Conservation (phyloP, 2,797 vertebrate genomes). For the Pelodytes ibericus region DNA sequence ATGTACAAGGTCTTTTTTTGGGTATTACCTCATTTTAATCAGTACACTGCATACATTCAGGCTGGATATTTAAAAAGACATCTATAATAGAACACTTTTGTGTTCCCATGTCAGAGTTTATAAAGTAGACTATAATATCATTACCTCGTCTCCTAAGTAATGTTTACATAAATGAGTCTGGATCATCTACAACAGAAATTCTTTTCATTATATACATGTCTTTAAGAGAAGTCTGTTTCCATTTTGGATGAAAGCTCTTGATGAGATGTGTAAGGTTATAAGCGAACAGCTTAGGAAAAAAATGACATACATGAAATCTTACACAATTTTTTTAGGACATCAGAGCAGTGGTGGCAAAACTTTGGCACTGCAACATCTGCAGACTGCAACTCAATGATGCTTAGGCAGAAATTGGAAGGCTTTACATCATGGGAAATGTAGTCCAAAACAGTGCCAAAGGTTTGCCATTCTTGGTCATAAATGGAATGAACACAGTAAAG, state of each 20-base stretch:
- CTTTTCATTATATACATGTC: slow-evolving; percentile 23
- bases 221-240: slow-evolving; percentile 13
- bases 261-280: background rate
- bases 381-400: too few relatives aligned
- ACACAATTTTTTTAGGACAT: too few relatives aligned
- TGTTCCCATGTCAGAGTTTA: background rate
- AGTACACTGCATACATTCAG: background rate
- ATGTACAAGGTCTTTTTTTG: slow-evolving; percentile 1
- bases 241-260: slow-evolving; percentile 1
- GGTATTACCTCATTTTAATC: slow-evolving; percentile 2
- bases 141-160: background rate
- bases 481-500: too few relatives aligned
- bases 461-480: too few relatives aligned
- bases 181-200: slow-evolving; percentile 18
- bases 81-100: slow-evolving; percentile 6
- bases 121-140: background rate
- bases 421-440: too few relatives aligned
- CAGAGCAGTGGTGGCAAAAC: too few relatives aligned
- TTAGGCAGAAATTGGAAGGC: too few relatives aligned
- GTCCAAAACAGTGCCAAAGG: too few relatives aligned
- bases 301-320: too few relatives aligned
- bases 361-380: too few relatives aligned
- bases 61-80: background rate
- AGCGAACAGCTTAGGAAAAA: background rate
- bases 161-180: slow-evolving; percentile 17